Evolutionary conservation across 2,888 invertebrate species (phyloP), one percentile per base, ranked within the genome.

Genomic region (Euzophera pinguis): DNA sequence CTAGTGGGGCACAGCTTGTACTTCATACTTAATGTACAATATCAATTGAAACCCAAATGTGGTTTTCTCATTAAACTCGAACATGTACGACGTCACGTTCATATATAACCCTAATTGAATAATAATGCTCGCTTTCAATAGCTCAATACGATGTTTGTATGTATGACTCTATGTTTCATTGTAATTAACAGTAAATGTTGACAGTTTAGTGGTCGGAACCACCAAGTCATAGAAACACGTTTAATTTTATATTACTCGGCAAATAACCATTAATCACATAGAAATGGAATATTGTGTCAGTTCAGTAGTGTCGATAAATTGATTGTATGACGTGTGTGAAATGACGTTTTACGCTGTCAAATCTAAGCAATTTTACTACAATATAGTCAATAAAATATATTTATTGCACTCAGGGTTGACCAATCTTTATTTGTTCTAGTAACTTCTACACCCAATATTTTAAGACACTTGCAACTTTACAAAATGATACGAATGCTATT

Each of bases 161-260:
- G 29, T 32, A 2, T n/a, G 10, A 6, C 5, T 45, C 14, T 45
- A 16, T 14, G 29, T 32, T 32, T 32, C 45, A 12, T 14, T 45
- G 16, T 32, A 34, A 45, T 45, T 45, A 45, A 45, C 29, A 45
- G 34, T 45, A 45, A 45, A 45, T 32, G 16, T 45, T 32, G 29
- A 45, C 32, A 45, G 32, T 45, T 27, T 45, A 22, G 22, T 17
- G 41, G 41, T 22, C 10, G 16, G 32, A 13, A 22, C 22, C 43
- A 17, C 42, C 27, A 8, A 6, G 42, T 27, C 12, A 22, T 27
- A 42, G 27, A 27, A 37, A 42, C 22, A 14, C 27, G 42, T 41
- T 41, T 16, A 22, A 22, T 22, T 3, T 22, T 22, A 22, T 5
- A 22, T 22, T 22, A 22, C 2, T 22, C 22, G 22, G 5, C 5